Evolutionary conservation across 2,797 vertebrate genomes (phyloP).

Genomic region (Nyctibius grandis): DNA sequence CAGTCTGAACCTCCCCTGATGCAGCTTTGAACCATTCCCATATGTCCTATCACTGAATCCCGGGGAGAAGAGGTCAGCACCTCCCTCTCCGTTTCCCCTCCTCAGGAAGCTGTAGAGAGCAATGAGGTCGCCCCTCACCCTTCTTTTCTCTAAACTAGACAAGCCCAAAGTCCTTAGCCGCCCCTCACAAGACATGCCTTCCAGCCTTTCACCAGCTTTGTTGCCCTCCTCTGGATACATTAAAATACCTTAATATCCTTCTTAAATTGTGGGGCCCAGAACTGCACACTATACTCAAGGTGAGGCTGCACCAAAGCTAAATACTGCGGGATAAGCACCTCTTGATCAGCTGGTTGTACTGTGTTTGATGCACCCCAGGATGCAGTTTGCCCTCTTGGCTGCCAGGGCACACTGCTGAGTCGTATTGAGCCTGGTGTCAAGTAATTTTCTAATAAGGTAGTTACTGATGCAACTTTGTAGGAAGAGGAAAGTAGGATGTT

Average conservation of each 20-base stretch:
- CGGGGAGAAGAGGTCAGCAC: too few species aligned
- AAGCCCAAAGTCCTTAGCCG: too few species aligned
- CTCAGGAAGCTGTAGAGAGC: neutral
- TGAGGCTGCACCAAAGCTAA: rapidly evolving
- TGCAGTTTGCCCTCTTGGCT: neutral
- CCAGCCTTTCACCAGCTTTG: neutral
- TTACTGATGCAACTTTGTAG: neutral
- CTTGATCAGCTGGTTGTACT: neutral
- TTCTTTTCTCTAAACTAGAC: too few species aligned
- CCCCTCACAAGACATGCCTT: too few species aligned
- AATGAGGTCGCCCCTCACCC: too few species aligned
- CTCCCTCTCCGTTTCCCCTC: neutral
- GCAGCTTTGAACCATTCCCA: neutral
- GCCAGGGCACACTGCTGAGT: neutral
- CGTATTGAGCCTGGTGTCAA: neutral
- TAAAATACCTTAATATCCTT: too few species aligned
- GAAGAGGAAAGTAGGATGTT: neutral
- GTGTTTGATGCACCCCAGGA: neutral
- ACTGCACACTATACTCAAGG: neutral
- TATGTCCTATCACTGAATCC: too few species aligned
- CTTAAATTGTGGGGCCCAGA: neutral
- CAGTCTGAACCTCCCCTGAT: neutral
- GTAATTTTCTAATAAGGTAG: neutral
- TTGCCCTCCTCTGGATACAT: neutral
- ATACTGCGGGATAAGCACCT: too few species aligned